phyloP scores from a whole-genome alignment of 1,140 invertebrate species.

The Belonocnema kinseyi region DNA sequence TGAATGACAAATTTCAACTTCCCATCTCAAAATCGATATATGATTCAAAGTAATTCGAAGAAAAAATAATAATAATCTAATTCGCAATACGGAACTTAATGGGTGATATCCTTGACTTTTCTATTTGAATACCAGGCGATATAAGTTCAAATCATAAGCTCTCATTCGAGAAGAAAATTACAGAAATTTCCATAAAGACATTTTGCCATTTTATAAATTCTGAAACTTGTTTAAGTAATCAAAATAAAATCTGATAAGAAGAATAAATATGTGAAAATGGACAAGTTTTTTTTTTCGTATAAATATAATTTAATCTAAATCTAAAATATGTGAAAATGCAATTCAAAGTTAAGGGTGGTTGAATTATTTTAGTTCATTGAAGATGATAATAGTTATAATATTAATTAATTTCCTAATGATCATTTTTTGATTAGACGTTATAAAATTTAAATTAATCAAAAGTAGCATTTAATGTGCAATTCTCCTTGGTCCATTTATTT shows the following conservation, averaged over 20 bases:
- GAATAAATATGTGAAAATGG: not conserved
- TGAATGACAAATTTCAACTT: not conserved
- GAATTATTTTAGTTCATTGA: not conserved
- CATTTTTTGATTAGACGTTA: slow-evolving; percentile 11
- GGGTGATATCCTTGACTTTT: slow-evolving; percentile 7
- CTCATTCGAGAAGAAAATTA: slow-evolving; percentile 27
- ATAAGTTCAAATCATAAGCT: slow-evolving; percentile 29
- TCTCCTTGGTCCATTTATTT: not conserved
- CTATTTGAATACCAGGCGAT: slow-evolving; percentile 26
- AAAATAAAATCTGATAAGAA: slow-evolving; percentile 24
- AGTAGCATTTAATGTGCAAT: not conserved
- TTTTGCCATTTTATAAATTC: not conserved
- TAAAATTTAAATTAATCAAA: not conserved
- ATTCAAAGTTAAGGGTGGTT: not conserved
- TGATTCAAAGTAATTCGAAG: not conserved
- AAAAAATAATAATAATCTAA: not conserved
- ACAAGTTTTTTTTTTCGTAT: not conserved
- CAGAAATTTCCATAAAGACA: slow-evolving; percentile 8
- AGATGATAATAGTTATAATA: not conserved
- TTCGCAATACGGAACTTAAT: not conserved
- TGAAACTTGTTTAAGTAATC: not conserved
- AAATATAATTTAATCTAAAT: not conserved
- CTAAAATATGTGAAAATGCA: not conserved
- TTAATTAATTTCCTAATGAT: slow-evolving; percentile 12
- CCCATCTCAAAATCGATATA: not conserved